Conservation (phyloP, 30 jellyfish, hydroid and myxozoan genomes). For the Hydractinia echinata region DNA sequence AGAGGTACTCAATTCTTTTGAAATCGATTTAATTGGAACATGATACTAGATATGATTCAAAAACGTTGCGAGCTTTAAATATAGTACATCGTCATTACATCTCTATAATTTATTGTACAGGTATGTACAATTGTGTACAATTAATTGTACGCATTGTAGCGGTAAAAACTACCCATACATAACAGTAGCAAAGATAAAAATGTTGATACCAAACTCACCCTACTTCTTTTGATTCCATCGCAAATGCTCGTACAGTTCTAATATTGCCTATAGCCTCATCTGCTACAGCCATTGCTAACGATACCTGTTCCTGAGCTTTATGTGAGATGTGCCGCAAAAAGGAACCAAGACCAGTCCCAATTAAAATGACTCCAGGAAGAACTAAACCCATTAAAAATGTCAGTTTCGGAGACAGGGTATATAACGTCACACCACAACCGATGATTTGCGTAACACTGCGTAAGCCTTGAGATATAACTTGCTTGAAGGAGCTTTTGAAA, state of each 20-base stretch:
- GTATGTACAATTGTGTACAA: too few species aligned
- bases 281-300: constrained; percentile 90
- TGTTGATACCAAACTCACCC: constrained; percentile 33
- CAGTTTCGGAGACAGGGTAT: constrained; percentile 76
- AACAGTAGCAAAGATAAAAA: too few species aligned
- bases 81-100: too few species aligned
- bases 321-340: constrained; percentile 69
- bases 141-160: too few species aligned
- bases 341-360: constrained; percentile 88
- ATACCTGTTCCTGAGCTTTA: constrained; percentile 89
- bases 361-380: constrained; percentile 73
- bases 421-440: constrained; percentile 86
- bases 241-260: constrained; percentile 96
- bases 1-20: too few species aligned
- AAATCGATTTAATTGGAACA: too few species aligned
- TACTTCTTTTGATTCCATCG: constrained; percentile 85
- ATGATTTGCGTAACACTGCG: constrained; percentile 88
- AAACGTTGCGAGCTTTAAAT: too few species aligned
- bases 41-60: too few species aligned
- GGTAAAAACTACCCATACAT: too few species aligned
- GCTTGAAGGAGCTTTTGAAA: constrained; percentile 93
- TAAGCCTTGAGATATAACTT: constrained; percentile 92
- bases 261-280: constrained; percentile 90
- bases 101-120: too few species aligned
- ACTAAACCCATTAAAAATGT: constrained; percentile 72